Base-by-base conservation (phyloP, 1,140 invertebrate genomes). In the Prorops nasuta region DNA sequence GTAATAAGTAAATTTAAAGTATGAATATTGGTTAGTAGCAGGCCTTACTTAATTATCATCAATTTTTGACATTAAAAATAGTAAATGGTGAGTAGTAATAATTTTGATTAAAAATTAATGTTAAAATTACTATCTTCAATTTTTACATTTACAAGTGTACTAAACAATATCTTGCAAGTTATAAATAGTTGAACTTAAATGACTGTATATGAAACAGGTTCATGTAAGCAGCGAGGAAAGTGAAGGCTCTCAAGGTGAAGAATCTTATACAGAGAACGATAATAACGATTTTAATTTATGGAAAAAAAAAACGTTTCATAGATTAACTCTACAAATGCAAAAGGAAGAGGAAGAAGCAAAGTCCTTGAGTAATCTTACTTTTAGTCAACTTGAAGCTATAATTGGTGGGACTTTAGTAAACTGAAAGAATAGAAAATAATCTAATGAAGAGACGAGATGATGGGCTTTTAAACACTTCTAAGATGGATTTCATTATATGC, bases 171-270 rank as follows among this genome's bases (percentile, higher is more conserved):
- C n/a, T n/a, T n/a, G n/a, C n/a, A n/a, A n/a, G n/a, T n/a, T n/a
- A n/a, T n/a, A n/a, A n/a, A n/a, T n/a, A n/a, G n/a, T n/a, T n/a
- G n/a, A n/a, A n/a, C n/a, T n/a, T n/a, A n/a, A n/a, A n/a, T n/a
- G n/a, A n/a, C n/a, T n/a, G n/a, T n/a, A n/a, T n/a, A n/a, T n/a
- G n/a, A n/a, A n/a, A n/a, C 55, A 72, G 67, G 61, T 72, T 48
- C 58, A 64, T 19, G 53, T 57, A 7, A 69, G 66, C 58, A 70
- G 67, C 21, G 71, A 73, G 51, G 71, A 71, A 19, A 58, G 60
- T 10, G 65, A 69, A 48, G 64, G 61, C 44, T 65, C 55, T 43
- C 60, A 62, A 21, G 62, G 49, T 39, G 67, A 67, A 32, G 66
- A 66, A 1, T 58, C 59, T 8, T 64, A 67, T 9, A n/a, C 22